A percentile compares a stretch with the other conserved stretches of the same genome.
Evolutionary conservation across 2,113 vertebrate genomes (phyloP).

Genomic region (Poicephalus gulielmi): DNA sequence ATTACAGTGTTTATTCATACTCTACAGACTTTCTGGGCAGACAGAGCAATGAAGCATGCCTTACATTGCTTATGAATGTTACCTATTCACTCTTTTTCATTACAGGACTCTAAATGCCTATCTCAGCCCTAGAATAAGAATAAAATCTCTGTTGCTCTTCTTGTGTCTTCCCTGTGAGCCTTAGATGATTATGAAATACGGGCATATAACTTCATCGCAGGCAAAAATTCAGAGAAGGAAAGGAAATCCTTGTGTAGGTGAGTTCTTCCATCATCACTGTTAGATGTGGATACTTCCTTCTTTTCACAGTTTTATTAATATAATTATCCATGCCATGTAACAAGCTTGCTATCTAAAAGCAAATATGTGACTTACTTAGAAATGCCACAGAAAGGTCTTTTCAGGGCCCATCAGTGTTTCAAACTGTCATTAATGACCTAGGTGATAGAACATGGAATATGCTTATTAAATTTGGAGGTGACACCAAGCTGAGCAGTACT

Average conservation of each 20-base stretch:
- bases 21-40: neutral
- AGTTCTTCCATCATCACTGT: neutral
- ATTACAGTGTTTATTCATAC: neutral
- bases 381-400: neutral
- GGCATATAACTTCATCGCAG: neutral
- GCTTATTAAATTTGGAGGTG: constrained; percentile 21
- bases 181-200: neutral
- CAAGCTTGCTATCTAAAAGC: neutral
- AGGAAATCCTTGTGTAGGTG: neutral
- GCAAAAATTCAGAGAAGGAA: neutral
- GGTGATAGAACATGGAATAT: neutral
- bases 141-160: neutral
- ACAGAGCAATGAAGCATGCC: neutral
- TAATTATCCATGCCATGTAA: neutral
- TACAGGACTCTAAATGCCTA: neutral
- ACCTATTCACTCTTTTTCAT: neutral
- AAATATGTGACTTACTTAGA: neutral
- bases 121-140: neutral
- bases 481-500: neutral
- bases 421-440: constrained; percentile 2
- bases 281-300: neutral
- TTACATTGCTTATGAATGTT: neutral
- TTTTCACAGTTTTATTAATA: neutral
- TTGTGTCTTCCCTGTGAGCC: neutral
- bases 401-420: constrained; percentile 20